These are phyloP conservation scores for Clarias batrachus DNA, from an alignment of 2,113 vertebrate species.

Conservation along the genomic window DNA sequence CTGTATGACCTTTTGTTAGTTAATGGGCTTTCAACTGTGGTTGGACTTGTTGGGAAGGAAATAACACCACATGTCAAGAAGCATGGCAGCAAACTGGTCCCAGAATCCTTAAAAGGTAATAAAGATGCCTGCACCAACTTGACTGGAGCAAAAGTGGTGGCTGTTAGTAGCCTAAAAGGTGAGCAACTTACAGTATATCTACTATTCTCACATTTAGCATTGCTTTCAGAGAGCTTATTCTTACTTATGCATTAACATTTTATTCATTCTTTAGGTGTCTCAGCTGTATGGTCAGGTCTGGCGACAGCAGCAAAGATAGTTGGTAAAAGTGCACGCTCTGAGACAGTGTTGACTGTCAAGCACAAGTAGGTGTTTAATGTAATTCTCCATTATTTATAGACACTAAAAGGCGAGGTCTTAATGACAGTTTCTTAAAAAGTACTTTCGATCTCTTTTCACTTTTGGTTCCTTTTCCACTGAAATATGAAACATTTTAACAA, in stretches of 20 bases:
- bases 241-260: background rate
- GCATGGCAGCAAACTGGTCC: conserved; percentile 88
- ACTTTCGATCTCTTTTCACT: background rate
- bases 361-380: conserved; percentile 82
- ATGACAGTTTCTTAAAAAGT: background rate
- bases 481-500: background rate
- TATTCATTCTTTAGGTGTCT: conserved; percentile 77
- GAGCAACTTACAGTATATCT: conserved; percentile 6
- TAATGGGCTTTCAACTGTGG: conserved; percentile 85
- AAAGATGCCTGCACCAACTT: conserved; percentile 81
- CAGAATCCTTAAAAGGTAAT: conserved; percentile 86
- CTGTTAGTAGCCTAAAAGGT: conserved; percentile 88
- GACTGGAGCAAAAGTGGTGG: conserved; percentile 86
- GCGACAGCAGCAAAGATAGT: conserved; percentile 88
- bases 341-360: conserved; percentile 86
- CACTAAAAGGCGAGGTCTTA: background rate
- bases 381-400: background rate
- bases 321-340: conserved; percentile 83
- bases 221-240: background rate
- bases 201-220: background rate
- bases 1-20: conserved; percentile 69
- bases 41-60: conserved; percentile 83
- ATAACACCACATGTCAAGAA: conserved; percentile 90
- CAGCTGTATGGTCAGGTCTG: conserved; percentile 89
- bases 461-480: background rate